These are phyloP conservation scores for Pantherophis guttatus DNA, from an alignment of 2,113 vertebrate genomes.

Conservation along the genomic window DNA sequence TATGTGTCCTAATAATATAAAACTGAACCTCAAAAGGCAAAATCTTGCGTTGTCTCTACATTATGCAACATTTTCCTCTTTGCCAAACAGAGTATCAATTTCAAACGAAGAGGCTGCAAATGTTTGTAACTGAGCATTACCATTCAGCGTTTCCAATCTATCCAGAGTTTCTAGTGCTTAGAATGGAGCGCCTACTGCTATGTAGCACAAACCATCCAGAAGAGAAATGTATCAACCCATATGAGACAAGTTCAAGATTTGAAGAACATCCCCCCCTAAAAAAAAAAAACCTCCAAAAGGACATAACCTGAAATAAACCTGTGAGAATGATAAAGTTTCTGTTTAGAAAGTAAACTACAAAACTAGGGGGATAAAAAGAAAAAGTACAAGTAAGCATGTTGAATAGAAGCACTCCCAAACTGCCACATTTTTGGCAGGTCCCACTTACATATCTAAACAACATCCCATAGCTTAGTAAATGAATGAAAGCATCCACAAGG, in stretches of 20 bases:
- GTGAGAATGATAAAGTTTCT: not conserved
- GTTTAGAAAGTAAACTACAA: not conserved
- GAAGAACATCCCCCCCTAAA: not conserved
- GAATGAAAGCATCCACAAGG: not conserved
- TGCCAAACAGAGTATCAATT: not conserved
- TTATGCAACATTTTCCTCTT: not conserved
- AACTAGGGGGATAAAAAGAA: not conserved
- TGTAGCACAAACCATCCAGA: not conserved
- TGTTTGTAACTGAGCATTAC: not conserved
- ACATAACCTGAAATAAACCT: not conserved
- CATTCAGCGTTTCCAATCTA: not conserved
- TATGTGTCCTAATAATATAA: not conserved
- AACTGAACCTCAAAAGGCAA: not conserved
- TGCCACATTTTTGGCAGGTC: not conserved
- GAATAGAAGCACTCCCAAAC: not conserved
- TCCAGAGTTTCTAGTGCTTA: not conserved
- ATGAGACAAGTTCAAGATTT: not conserved
- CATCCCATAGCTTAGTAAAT: not conserved
- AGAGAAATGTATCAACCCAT: not conserved
- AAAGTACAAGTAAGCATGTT: not conserved
- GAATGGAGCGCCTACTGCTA: not conserved
- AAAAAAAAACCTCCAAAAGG: not conserved
- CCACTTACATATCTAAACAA: not conserved
- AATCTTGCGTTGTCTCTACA: not conserved
- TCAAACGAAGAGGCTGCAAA: not conserved